Evolutionary conservation across 2,888 invertebrate genomes (phyloP).

Genomic region (Chloromyia formosa): DNA sequence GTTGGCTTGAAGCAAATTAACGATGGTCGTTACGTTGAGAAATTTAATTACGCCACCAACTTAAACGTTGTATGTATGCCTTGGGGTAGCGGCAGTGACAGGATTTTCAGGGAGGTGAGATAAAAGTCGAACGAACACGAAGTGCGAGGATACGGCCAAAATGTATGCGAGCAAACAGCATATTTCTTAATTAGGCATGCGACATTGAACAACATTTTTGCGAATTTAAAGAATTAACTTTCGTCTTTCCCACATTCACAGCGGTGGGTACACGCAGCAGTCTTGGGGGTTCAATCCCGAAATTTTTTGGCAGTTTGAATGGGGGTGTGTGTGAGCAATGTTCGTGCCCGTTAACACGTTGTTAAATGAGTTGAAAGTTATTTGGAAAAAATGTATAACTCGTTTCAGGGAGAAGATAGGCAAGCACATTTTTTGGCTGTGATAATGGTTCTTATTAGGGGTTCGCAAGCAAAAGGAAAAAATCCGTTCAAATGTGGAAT

Average conservation of each 20-base stretch:
- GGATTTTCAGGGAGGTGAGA: neutral
- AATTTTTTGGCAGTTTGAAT: neutral
- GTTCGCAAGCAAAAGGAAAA: no score
- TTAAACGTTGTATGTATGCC: constrained; percentile 19
- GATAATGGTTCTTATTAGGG: neutral
- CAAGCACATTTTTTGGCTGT: neutral
- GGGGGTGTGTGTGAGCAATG: neutral
- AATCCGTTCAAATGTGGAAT: no score
- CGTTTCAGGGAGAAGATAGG: neutral
- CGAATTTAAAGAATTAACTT: constrained; percentile 32
- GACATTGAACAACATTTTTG: constrained; percentile 39
- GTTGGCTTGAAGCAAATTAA: constrained; percentile 37
- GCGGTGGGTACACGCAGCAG: neutral
- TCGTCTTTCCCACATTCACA: neutral
- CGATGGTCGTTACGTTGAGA: constrained; percentile 35
- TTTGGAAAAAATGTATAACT: neutral
- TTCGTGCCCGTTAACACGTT: neutral
- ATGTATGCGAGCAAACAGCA: constrained; percentile 18
- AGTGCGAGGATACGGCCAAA: neutral
- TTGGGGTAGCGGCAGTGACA: neutral
- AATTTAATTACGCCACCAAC: constrained; percentile 40
- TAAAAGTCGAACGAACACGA: neutral
- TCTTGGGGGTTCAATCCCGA: neutral
- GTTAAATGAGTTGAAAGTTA: neutral
- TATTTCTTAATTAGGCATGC: constrained; percentile 41